These are phyloP conservation scores for Hippocampus barbouri DNA, from an alignment of 2,113 vertebrate genomes.

Conservation along the genomic window DNA sequence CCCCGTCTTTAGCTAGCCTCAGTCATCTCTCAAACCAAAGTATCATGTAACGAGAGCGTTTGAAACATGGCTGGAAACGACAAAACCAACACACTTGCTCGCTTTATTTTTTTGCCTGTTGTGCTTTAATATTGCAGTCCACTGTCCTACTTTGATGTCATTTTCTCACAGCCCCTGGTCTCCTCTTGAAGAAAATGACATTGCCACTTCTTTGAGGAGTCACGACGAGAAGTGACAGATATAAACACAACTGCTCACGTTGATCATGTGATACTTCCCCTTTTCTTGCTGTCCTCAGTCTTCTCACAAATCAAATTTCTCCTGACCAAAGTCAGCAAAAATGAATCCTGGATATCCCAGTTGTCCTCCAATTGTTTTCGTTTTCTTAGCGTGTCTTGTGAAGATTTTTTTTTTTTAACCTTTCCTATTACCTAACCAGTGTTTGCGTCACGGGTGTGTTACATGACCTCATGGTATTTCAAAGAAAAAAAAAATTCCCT, in stretches of 20 bases:
- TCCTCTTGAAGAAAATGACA: not conserved
- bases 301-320: not conserved
- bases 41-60: no score
- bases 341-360: not conserved
- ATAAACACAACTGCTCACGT: not conserved
- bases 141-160: not conserved
- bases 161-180: not conserved
- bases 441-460: not conserved
- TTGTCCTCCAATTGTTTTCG: not conserved
- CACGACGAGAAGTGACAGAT: not conserved
- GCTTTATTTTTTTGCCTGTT: not conserved
- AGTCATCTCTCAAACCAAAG: no score
- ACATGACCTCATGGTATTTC: not conserved
- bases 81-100: not conserved
- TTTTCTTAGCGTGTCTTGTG: not conserved
- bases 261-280: not conserved
- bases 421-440: not conserved
- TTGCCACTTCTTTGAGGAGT: not conserved
- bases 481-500: no score
- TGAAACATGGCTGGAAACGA: no score
- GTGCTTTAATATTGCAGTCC: not conserved
- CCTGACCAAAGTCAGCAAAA: not conserved
- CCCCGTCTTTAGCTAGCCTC: no score
- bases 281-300: not conserved
- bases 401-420: not conserved